A percentile compares a stretch with the other conserved stretches of the same genome.
These are phyloP conservation scores for Eretmodus cyanostictus DNA, from an alignment of 2,113 vertebrate genomes.

Conservation along the genomic window DNA sequence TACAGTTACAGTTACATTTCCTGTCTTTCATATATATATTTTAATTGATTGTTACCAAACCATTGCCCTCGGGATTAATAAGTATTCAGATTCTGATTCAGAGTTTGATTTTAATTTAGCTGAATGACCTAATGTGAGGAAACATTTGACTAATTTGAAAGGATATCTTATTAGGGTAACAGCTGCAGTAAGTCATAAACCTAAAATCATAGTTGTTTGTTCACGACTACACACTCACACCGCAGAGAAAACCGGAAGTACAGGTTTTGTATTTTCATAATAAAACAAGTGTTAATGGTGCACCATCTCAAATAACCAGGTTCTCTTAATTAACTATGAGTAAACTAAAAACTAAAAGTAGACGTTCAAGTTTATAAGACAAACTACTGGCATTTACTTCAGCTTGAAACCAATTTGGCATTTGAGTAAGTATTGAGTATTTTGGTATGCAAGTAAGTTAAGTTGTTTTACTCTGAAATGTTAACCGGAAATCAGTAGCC, in stretches of 20 bases:
- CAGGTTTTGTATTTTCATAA: neutral
- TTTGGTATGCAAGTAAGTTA: neutral
- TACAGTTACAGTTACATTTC: neutral
- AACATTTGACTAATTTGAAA: neutral
- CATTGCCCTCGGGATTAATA: neutral
- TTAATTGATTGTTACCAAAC: neutral
- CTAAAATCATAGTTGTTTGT: neutral
- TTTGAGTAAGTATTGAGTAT: neutral
- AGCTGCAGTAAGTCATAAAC: neutral
- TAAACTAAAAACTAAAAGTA: neutral
- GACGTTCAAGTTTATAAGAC: neutral
- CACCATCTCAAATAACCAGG: neutral
- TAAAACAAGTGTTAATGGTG: neutral
- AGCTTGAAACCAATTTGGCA: neutral
- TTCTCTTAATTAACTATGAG: neutral
- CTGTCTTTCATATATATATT: neutral
- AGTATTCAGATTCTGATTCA: neutral
- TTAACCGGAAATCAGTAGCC: neutral
- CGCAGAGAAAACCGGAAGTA: neutral
- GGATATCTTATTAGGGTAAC: neutral
- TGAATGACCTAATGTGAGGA: neutral
- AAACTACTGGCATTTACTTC: neutral
- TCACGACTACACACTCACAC: neutral
- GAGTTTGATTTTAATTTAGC: neutral
- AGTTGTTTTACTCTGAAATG: slow-evolving; percentile 5